Percentiles rank a stretch among this genome's conserved stretches.
phyloP scores from a whole-genome alignment of 2,797 vertebrate genomes.

The Macroramphosus scolopax region DNA sequence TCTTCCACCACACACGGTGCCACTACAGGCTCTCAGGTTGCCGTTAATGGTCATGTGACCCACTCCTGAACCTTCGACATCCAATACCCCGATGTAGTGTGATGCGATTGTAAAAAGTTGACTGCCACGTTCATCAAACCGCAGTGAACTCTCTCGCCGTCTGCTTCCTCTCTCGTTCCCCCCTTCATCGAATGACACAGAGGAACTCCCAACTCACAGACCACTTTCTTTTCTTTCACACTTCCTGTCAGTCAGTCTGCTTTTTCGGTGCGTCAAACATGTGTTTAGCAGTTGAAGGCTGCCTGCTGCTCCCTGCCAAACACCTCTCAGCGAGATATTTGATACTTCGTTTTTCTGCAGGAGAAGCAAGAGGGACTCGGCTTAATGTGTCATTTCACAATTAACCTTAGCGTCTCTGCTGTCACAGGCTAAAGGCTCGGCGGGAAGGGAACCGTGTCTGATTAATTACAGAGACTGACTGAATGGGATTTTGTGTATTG shows the following conservation, averaged over 20 bases:
- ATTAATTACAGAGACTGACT: constrained; percentile 7
- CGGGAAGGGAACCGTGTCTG: constrained; percentile 9
- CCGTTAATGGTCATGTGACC: constrained; percentile 50
- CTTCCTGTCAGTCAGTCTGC: constrained; percentile 47
- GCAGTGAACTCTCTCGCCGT: constrained; percentile 19
- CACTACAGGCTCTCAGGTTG: constrained; percentile 45
- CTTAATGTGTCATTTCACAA: constrained; percentile 42
- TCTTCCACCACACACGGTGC: constrained; percentile 28
- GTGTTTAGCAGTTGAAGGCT: constrained; percentile 49
- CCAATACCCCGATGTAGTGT: constrained; percentile 35
- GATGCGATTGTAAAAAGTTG: constrained; percentile 35
- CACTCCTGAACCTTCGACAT: constrained; percentile 56
- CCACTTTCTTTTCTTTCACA: constrained; percentile 43
- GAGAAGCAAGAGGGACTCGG: constrained; percentile 17
- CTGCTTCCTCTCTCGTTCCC: constrained; percentile 17
- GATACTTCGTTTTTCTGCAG: constrained; percentile 37
- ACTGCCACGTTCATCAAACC: constrained; percentile 54
- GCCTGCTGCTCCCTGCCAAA: constrained; percentile 48
- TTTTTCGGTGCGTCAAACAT: constrained; percentile 38
- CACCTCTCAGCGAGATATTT: constrained; percentile 45
- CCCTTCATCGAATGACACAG: constrained; percentile 19
- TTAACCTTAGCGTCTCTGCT: constrained; percentile 24
- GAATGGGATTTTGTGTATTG: neutral
- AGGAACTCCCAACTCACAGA: constrained; percentile 38
- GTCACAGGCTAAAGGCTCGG: neutral